These are phyloP conservation scores for Scelioninae gen. 1 DNA, from an alignment of 2,888 invertebrate species.

Conservation along the genomic window DNA sequence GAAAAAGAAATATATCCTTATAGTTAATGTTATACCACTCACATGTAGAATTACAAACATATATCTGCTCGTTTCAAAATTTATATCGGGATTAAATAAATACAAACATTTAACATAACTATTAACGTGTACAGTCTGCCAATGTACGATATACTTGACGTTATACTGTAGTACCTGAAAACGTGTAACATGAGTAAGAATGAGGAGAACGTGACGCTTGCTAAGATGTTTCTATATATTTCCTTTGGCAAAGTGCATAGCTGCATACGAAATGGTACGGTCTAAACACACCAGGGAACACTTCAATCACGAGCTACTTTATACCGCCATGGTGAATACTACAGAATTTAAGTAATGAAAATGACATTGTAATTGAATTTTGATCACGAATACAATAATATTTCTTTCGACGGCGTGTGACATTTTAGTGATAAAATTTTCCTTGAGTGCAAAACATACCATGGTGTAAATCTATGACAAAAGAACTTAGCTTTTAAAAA, in stretches of 20 bases:
- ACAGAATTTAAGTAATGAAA: slow-evolving; percentile 14
- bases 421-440: neutral
- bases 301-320: slow-evolving; percentile 36
- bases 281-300: slow-evolving; percentile 21
- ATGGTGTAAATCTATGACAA: slow-evolving; percentile 45
- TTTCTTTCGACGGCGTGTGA: neutral
- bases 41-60: neutral
- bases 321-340: neutral
- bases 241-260: slow-evolving; percentile 58
- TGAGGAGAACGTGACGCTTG: slow-evolving; percentile 58
- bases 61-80: slow-evolving; percentile 16
- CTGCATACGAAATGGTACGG: slow-evolving; percentile 56
- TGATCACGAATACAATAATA: neutral
- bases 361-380: slow-evolving; percentile 26
- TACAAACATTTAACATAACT: slow-evolving; percentile 56
- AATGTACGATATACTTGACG: slow-evolving; percentile 39
- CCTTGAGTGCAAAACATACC: neutral
- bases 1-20: too few species aligned
- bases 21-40: too few species aligned
- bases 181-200: slow-evolving; percentile 64
- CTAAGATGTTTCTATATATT: slow-evolving; percentile 59
- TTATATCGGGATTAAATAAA: slow-evolving; percentile 53
- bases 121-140: slow-evolving; percentile 50
- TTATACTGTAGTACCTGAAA: slow-evolving; percentile 53
- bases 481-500: slow-evolving; percentile 46